phyloP scores from a whole-genome alignment of 2,113 vertebrate species.

The Lasiurus cinereus region DNA sequence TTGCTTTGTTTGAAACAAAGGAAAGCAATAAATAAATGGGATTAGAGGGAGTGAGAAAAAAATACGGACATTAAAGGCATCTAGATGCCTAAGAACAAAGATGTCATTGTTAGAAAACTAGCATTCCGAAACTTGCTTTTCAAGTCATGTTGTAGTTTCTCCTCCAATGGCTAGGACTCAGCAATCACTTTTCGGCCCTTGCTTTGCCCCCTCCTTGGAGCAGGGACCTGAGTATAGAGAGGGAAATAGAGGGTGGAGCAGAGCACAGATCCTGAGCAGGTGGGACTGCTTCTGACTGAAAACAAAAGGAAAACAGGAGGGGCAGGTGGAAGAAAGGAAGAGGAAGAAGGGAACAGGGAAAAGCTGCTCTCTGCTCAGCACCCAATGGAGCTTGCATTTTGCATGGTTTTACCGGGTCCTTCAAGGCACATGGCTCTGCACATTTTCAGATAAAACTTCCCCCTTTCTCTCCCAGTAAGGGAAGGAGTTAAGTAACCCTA shows the following conservation, averaged over 20 bases:
- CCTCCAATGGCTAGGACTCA: background rate
- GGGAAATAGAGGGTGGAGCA: background rate
- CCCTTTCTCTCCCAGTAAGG: background rate
- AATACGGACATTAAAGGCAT: background rate
- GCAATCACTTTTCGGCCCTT: rapidly evolving
- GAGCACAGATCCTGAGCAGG: background rate
- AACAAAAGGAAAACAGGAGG: background rate
- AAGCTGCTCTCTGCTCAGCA: background rate
- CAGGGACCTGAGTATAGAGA: background rate
- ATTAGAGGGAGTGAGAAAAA: background rate
- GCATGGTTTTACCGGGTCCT: background rate
- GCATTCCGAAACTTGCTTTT: background rate
- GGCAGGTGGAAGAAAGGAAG: rapidly evolving
- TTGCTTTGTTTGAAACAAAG: too few relatives aligned
- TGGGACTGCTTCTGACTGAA: background rate
- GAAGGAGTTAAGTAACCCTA: background rate
- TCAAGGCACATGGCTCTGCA: background rate
- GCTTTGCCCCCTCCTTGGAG: too few relatives aligned
- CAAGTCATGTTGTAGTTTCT: background rate
- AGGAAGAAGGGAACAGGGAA: too few relatives aligned
- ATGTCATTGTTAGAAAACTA: background rate
- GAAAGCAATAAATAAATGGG: background rate
- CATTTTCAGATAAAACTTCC: background rate
- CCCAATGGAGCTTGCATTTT: rapidly evolving
- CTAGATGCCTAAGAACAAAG: background rate